Evolutionary conservation across 2,888 invertebrate genomes (phyloP).

Genomic region (Deroplatys truncata): DNA sequence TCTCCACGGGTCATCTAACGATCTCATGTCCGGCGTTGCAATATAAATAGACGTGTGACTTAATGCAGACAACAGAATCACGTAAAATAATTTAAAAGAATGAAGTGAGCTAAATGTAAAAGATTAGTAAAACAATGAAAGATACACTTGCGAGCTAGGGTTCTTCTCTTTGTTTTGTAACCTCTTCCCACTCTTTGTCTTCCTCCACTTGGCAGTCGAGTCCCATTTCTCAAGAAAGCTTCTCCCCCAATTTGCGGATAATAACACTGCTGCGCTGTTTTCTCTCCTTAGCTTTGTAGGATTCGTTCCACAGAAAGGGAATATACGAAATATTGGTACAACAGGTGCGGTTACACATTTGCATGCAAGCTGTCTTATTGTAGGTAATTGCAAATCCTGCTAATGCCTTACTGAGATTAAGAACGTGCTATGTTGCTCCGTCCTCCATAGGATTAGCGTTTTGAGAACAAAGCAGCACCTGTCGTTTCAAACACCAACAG

Average conservation of each 20-base stretch:
- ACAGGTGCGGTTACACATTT: neutral
- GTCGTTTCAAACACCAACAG: too few species aligned
- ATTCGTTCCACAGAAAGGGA: neutral
- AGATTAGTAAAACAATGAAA: neutral
- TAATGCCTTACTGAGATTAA: neutral
- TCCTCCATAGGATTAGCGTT: too few species aligned
- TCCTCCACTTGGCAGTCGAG: neutral
- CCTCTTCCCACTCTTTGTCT: neutral
- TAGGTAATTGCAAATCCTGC: neutral
- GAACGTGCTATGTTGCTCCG: neutral
- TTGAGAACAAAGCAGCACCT: too few species aligned
- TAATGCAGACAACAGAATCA: neutral
- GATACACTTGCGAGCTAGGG: neutral
- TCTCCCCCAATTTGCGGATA: neutral
- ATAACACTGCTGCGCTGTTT: neutral
- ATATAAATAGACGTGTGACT: too few species aligned
- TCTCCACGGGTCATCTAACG: too few species aligned
- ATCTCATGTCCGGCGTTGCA: too few species aligned
- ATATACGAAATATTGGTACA: neutral
- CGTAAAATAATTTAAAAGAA: neutral
- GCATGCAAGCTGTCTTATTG: neutral
- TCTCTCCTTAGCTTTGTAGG: neutral
- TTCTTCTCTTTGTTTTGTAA: neutral
- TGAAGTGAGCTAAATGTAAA: neutral
- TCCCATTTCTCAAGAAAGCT: neutral